A percentile compares a stretch with the other conserved stretches of the same genome.
Conservation (phyloP, 2,113 vertebrate genomes). For the Semnopithecus entellus region DNA sequence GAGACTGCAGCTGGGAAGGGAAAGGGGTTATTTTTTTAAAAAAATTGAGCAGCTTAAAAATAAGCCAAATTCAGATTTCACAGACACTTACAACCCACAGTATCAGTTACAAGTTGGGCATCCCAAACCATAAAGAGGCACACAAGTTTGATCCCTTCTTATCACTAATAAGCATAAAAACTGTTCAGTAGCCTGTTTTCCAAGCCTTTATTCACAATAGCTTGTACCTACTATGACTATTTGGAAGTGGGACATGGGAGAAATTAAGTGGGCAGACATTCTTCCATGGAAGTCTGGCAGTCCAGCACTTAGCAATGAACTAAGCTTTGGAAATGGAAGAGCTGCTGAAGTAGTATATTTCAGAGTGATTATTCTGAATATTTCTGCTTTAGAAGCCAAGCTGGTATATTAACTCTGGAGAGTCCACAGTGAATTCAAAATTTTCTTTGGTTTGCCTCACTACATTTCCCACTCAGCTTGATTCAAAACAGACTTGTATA, state of each 20-base stretch:
- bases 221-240: background rate
- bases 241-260: background rate
- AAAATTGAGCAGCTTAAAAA: slow-evolving; percentile 47
- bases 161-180: background rate
- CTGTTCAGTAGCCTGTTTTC: background rate
- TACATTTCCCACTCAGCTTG: background rate
- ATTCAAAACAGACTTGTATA: background rate
- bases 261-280: background rate
- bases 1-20: background rate
- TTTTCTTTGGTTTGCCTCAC: background rate
- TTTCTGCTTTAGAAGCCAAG: background rate
- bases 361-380: background rate
- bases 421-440: background rate
- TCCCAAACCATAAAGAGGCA: background rate
- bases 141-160: background rate
- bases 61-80: background rate
- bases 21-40: background rate
- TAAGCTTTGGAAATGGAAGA: background rate
- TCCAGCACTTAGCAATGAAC: background rate
- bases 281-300: background rate
- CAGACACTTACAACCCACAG: background rate
- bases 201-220: background rate
- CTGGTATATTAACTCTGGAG: background rate
- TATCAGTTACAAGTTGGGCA: background rate
- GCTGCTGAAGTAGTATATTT: background rate